Evolutionary conservation across 2,797 vertebrate genomes (phyloP).

Genomic region (Acrossocheilus wenchowensis): DNA sequence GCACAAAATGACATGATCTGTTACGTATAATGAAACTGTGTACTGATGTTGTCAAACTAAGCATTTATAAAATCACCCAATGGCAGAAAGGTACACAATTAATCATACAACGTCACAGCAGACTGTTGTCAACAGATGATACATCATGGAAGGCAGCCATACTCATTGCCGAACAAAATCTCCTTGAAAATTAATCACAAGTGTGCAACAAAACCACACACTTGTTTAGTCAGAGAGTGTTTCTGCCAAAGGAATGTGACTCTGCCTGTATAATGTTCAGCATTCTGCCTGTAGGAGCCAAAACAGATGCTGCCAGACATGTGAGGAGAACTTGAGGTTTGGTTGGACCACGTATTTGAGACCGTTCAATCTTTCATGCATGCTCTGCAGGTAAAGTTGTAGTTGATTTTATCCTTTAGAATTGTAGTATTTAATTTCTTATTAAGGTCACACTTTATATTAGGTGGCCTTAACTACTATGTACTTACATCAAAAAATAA

Average conservation of each 20-base stretch:
- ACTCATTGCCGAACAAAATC: conserved; percentile 61
- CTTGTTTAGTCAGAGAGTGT: conserved; percentile 56
- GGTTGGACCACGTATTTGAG: conserved; percentile 5
- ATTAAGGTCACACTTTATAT: too few species aligned
- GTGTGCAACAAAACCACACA: conserved; percentile 57
- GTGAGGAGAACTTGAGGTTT: not conserved
- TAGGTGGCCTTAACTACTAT: too few species aligned
- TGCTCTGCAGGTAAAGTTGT: not conserved
- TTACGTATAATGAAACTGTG: not conserved
- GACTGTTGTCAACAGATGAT: conserved; percentile 58
- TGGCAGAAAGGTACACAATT: not conserved
- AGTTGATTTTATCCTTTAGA: not conserved
- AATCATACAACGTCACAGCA: conserved; percentile 23
- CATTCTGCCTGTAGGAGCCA: not conserved
- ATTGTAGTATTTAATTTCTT: not conserved
- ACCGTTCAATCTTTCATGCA: not conserved
- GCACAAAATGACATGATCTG: not conserved
- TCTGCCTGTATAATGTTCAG: not conserved
- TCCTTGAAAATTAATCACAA: conserved; percentile 68
- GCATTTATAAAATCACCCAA: not conserved
- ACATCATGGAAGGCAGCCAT: conserved; percentile 58
- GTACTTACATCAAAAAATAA: too few species aligned
- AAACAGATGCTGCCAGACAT: conserved; percentile 23
- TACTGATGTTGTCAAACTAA: conserved; percentile 9
- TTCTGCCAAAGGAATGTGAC: conserved; percentile 23